These are phyloP conservation scores for Scolopax mira DNA, from an alignment of 2,113 vertebrate genomes.

Conservation along the genomic window DNA sequence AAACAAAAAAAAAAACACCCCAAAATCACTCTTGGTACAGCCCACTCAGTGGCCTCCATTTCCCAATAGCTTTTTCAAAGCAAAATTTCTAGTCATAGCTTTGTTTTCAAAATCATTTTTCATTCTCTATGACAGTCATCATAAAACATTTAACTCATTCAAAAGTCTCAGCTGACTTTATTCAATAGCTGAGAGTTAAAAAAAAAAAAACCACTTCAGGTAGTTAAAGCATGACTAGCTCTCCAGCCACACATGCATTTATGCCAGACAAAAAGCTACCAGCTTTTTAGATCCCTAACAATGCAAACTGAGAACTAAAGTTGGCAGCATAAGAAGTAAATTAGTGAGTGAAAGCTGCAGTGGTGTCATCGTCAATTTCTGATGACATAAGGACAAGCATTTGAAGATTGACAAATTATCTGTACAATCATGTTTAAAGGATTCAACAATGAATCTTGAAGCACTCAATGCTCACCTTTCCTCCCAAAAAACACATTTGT, in stretches of 20 bases:
- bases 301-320: not conserved
- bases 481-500: not conserved
- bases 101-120: not conserved
- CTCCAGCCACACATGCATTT: not conserved
- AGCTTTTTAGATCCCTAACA: not conserved
- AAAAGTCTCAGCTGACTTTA: not conserved
- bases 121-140: not conserved
- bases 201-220: not conserved
- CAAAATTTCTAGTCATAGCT: not conserved
- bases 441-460: not conserved
- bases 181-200: not conserved
- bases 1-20: not conserved
- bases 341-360: not conserved
- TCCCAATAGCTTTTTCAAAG: not conserved
- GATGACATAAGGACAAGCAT: not conserved
- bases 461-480: not conserved
- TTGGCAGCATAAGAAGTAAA: not conserved
- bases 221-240: not conserved
- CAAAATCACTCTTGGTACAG: not conserved
- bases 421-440: not conserved
- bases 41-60: not conserved
- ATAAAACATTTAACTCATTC: not conserved
- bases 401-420: not conserved
- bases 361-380: not conserved
- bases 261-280: not conserved